Percentiles rank a stretch among this genome's conserved stretches.
phyloP scores from a whole-genome alignment of 2,888 invertebrate species.

The Ischnus inquisitorius region DNA sequence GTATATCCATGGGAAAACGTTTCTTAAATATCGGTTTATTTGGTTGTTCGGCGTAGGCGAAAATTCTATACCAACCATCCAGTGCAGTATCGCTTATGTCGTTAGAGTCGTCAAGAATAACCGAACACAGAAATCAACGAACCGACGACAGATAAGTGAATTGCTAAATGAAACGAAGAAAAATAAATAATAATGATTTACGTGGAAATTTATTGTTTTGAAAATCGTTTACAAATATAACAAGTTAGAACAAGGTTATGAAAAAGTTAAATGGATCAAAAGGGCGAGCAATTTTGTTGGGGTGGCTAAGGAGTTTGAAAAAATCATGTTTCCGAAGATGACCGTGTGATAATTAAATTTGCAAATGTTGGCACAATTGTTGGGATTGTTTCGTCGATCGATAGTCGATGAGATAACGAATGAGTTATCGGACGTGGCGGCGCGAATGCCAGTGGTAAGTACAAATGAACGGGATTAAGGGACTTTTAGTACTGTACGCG shows the following conservation, averaged over 20 bases:
- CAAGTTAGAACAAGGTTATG: too few species aligned
- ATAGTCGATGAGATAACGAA: conserved; percentile 38
- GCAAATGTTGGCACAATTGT: conserved; percentile 5
- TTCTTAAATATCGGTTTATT: conserved; percentile 83
- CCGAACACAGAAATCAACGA: not conserved
- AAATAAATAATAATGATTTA: not conserved
- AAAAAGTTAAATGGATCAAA: not conserved
- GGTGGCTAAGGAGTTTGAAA: too few species aligned
- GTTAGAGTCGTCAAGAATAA: not conserved
- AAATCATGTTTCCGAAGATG: not conserved
- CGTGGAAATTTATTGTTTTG: too few species aligned
- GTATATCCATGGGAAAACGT: conserved; percentile 84
- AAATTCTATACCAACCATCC: not conserved
- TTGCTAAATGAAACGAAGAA: not conserved
- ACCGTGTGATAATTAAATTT: conserved; percentile 14
- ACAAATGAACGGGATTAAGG: conserved; percentile 82
- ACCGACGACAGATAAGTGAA: not conserved
- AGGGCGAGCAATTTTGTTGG: not conserved
- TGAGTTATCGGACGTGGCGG: conserved; percentile 47
- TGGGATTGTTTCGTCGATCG: conserved; percentile 27
- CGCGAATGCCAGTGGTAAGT: conserved; percentile 75
- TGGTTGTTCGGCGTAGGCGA: conserved; percentile 62
- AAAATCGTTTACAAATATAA: too few species aligned
- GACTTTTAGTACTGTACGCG: conserved; percentile 79
- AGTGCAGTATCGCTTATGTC: conserved; percentile 32